A percentile compares a stretch with the other conserved stretches of the same genome.
These are phyloP conservation scores for Drosophila serrata DNA, from an alignment of 1,140 invertebrate genomes.

Conservation along the genomic window DNA sequence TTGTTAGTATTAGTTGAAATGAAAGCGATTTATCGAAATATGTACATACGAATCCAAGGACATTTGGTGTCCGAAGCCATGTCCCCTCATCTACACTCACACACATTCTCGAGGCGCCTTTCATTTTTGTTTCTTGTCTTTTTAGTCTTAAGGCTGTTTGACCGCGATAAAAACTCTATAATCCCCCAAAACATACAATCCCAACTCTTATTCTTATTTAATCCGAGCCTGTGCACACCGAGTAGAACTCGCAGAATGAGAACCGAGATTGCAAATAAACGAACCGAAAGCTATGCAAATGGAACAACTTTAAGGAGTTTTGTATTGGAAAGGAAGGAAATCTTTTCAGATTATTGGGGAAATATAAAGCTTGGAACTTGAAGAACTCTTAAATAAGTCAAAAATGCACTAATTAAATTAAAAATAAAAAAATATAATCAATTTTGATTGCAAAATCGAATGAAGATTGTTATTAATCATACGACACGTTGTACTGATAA, in stretches of 20 bases:
- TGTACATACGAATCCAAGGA: constrained; percentile 61
- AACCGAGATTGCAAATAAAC: constrained; percentile 54
- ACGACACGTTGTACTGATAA: no score
- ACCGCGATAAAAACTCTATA: constrained; percentile 73
- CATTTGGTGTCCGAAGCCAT: background rate
- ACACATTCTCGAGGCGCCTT: constrained; percentile 63
- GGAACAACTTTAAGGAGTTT: background rate
- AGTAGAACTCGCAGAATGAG: constrained; percentile 44
- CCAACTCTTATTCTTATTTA: constrained; percentile 55
- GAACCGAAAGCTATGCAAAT: constrained; percentile 51
- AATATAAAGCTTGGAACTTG: no score
- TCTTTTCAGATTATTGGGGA: background rate
- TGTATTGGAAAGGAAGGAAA: background rate
- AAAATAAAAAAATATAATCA: no score
- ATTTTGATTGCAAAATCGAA: no score
- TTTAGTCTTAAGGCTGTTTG: constrained; percentile 79
- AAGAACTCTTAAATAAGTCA: no score
- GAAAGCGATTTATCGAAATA: constrained; percentile 70
- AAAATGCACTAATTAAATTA: no score
- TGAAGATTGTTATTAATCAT: no score
- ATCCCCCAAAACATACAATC: constrained; percentile 29
- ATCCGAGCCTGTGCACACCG: constrained; percentile 38
- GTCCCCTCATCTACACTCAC: constrained; percentile 65
- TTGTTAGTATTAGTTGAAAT: constrained; percentile 77
- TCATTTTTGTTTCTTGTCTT: constrained; percentile 78